Base-by-base conservation (phyloP, 2,797 vertebrate species). In the Craterocephalus amniculus region DNA sequence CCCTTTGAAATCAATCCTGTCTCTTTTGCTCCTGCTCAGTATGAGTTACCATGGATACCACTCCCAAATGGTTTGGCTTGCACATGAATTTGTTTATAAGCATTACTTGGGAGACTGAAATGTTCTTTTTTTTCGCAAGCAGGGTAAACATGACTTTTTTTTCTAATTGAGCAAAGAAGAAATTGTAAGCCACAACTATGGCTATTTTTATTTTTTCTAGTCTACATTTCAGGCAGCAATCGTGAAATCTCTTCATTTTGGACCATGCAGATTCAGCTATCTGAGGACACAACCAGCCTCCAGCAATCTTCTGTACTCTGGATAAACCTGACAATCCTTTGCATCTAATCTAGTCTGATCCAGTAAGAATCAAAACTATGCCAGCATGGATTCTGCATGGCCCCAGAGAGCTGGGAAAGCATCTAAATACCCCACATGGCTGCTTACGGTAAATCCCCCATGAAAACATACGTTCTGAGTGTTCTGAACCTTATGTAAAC, bases 41-140 rank as follows among this genome's bases (percentile, higher is more conserved):
- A 87, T 83, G 78, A 9, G 92, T 93, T 89, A 55, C 92, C 87
- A 92, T 91, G 90, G 90, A 78, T 80, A 93, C 92, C 0, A 32
- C 78, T 92, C 88, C 88, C 92, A 81, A 88, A 85, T 91, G 90
- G 76, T 80, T 84, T 87, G 78, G 86, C 85, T 86, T 72, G 78
- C 67, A 78, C 78, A 87, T 89, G 80, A 84, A 86, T 91, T 87
- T 92, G 84, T 90, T 90, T 86, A 86, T 84, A 76, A 83, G 82
- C 83, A 87, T 83, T 81, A 74, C 74, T 88, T 77, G 70, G 70
- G 71, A 78, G 72, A 84, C 71, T 58, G 72, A 66, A 89, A 86
- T 85, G 83, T 79, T 87, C 67, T 88, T 43, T 43, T 43, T 40
- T n/a, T 89, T 85, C 84, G 68, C 63, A 74, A 63, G 70, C 68